phyloP scores from a whole-genome alignment of 2,888 invertebrate genomes.

The Stenodema calcarata region DNA sequence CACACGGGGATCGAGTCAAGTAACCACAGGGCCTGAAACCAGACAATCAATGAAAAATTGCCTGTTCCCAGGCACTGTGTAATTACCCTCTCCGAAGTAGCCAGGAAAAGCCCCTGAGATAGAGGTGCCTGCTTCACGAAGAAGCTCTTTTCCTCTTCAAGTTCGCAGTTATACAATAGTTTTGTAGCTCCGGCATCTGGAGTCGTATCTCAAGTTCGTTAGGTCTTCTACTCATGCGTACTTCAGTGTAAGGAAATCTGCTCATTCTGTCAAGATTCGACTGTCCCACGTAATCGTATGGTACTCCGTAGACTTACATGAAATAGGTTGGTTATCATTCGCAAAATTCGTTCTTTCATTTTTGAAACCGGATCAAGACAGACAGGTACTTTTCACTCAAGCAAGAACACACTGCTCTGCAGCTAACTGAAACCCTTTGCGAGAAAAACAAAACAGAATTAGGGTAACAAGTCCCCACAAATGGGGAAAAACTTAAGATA shows the following conservation, averaged over 20 bases:
- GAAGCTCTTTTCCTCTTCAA: not conserved
- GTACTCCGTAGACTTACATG: not conserved
- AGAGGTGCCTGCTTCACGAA: not conserved
- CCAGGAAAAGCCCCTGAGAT: not conserved
- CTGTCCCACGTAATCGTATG: too few relatives aligned
- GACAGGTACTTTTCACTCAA: not conserved
- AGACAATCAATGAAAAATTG: not conserved
- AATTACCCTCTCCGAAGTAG: not conserved
- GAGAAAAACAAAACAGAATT: not conserved
- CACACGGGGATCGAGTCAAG: too few relatives aligned
- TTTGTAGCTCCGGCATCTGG: not conserved
- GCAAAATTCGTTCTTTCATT: not conserved
- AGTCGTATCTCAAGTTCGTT: not conserved
- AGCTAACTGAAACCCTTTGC: not conserved
- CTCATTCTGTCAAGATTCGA: too few relatives aligned
- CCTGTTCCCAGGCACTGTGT: not conserved
- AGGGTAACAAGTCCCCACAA: not conserved
- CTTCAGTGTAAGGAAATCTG: too few relatives aligned
- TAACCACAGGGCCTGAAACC: too few relatives aligned
- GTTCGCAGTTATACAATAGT: not conserved
- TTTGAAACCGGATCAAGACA: not conserved
- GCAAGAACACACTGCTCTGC: not conserved
- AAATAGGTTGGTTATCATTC: not conserved
- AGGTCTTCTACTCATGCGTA: not conserved
- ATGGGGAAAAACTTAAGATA: not conserved